Percentiles rank a stretch among this genome's conserved stretches.
Evolutionary conservation across 2,888 invertebrate species (phyloP).

Genomic region (Drosophila borealis): DNA sequence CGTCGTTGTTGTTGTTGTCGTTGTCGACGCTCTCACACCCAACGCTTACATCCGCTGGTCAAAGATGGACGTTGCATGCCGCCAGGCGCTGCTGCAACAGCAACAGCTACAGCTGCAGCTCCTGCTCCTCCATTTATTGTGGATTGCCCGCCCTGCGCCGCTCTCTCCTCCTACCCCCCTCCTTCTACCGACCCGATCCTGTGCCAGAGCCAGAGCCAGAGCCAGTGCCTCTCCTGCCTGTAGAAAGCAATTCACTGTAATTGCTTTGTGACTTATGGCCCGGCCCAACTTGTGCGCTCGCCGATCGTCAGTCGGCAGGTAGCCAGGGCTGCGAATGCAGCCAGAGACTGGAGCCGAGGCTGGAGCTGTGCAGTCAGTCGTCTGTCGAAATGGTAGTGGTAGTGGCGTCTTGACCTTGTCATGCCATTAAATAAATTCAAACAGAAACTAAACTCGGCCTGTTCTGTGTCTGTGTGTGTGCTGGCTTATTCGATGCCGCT

Average conservation of each 20-base stretch:
- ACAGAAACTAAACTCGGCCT: slow-evolving; percentile 69
- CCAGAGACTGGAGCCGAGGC: slow-evolving; percentile 1
- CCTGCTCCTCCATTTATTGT: slow-evolving; percentile 65
- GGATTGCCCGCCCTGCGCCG: slow-evolving; percentile 31
- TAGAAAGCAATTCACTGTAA: slow-evolving; percentile 80
- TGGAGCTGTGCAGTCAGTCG: slow-evolving; percentile 37
- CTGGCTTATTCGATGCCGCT: too few species aligned
- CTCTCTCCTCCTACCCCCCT: slow-evolving; percentile 7
- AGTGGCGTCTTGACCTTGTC: slow-evolving; percentile 82
- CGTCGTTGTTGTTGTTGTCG: slow-evolving; percentile 10
- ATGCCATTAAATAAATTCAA: slow-evolving; percentile 78
- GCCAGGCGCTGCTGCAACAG: slow-evolving; percentile 63
- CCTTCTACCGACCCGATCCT: not conserved
- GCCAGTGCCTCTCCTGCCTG: slow-evolving; percentile 40
- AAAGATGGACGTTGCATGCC: slow-evolving; percentile 60
- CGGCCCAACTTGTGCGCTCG: slow-evolving; percentile 73
- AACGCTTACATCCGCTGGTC: slow-evolving; percentile 46
- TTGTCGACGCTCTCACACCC: slow-evolving; percentile 54
- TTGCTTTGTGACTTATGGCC: slow-evolving; percentile 82
- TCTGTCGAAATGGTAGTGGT: slow-evolving; percentile 50
- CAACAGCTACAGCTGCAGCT: slow-evolving; percentile 54
- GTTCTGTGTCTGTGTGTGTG: not conserved
- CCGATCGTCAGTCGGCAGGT: slow-evolving; percentile 61
- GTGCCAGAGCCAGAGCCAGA: slow-evolving; percentile 14
- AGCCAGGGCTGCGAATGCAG: slow-evolving; percentile 32